Conservation (phyloP, 1,140 invertebrate species). For the Panagrolaimus sp. region DNA sequence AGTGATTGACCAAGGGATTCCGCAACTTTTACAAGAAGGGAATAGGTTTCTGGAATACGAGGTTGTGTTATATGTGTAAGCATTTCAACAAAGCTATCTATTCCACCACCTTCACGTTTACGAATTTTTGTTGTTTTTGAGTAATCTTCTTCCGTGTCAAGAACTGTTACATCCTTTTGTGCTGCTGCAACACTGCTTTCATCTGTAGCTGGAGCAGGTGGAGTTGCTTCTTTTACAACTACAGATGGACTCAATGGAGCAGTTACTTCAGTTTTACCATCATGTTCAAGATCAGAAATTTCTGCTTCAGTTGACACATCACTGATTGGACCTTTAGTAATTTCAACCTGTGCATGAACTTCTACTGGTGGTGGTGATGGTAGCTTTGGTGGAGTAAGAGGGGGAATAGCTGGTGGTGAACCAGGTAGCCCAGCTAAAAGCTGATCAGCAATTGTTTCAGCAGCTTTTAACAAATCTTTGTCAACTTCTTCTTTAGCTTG, state of each 20-base stretch:
- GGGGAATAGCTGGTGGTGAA: background rate
- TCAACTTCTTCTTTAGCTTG: constrained; percentile 11
- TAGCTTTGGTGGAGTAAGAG: background rate
- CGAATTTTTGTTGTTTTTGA: constrained; percentile 33
- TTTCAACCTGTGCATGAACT: background rate
- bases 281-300: background rate
- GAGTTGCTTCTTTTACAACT: background rate
- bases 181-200: no score
- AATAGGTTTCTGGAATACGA: constrained; percentile 43
- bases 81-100: constrained; percentile 4
- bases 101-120: constrained; percentile 30
- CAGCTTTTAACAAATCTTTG: background rate
- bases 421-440: background rate
- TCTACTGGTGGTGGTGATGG: background rate
- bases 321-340: background rate
- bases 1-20: constrained; percentile 45
- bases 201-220: background rate
- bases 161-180: background rate
- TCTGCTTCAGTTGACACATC: constrained; percentile 2
- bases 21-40: constrained; percentile 52
- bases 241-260: background rate
- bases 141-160: constrained; percentile 30
- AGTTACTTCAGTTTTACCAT: background rate
- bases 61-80: constrained; percentile 2
- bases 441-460: background rate